Evolutionary conservation across 2,113 vertebrate species (phyloP).

Genomic region (Calcarius ornatus): DNA sequence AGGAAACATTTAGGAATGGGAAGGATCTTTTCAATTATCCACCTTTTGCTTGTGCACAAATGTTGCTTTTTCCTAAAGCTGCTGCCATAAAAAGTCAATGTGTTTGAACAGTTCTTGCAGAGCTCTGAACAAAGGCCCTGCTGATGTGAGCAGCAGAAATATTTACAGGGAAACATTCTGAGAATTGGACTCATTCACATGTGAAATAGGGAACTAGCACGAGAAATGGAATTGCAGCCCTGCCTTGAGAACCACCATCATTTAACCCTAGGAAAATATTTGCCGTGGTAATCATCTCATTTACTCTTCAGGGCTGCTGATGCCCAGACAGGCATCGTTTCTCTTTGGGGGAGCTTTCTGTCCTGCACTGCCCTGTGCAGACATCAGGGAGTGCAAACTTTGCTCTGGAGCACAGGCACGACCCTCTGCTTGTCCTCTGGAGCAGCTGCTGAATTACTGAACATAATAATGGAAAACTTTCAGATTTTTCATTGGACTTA

Average conservation of each 20-base stretch:
- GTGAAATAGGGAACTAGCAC: conserved; percentile 16
- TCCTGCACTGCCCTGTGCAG: fast-evolving
- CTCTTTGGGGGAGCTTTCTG: neutral
- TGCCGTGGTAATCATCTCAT: neutral
- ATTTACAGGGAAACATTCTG: neutral
- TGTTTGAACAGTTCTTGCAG: neutral
- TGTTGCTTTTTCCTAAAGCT: neutral
- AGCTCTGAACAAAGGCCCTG: neutral
- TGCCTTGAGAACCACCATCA: neutral
- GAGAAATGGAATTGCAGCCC: neutral
- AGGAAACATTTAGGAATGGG: neutral
- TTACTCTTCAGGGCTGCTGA: neutral
- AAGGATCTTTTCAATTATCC: conserved; percentile 29
- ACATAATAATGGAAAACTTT: neutral
- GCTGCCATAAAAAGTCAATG: neutral
- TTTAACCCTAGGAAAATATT: conserved; percentile 10
- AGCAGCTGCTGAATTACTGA: neutral
- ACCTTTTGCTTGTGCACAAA: neutral
- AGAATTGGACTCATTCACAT: conserved; percentile 7
- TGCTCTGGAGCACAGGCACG: fast-evolving
- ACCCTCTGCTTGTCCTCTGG: neutral
- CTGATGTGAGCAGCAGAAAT: neutral
- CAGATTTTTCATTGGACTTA: neutral
- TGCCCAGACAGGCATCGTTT: neutral
- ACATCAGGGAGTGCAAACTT: no score